A percentile compares a stretch with the other conserved stretches of the same genome.
Evolutionary conservation across 2,113 vertebrate species (phyloP).

Genomic region (Strigops habroptila): DNA sequence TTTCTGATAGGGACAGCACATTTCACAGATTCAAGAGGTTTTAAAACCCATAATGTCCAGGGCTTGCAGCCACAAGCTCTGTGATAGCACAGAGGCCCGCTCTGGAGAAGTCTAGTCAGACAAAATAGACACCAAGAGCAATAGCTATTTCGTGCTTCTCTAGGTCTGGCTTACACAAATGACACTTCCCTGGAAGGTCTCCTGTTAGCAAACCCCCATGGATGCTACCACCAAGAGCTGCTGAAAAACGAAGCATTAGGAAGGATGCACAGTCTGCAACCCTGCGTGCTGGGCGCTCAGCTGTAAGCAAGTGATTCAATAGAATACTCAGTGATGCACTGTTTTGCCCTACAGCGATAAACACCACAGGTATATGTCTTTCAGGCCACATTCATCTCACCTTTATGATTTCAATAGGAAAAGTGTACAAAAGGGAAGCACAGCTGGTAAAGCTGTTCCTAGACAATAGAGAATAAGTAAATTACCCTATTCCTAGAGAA

Average conservation of each 20-base stretch:
- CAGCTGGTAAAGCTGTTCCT: not conserved
- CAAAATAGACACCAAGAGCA: not conserved
- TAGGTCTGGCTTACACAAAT: not conserved
- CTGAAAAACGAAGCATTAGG: not conserved
- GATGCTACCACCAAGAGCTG: not conserved
- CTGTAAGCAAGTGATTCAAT: not conserved
- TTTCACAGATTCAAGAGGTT: not conserved
- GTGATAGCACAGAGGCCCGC: rapidly evolving
- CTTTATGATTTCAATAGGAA: not conserved
- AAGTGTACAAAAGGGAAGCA: not conserved
- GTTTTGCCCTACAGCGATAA: not conserved
- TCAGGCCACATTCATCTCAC: not conserved
- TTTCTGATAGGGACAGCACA: not conserved
- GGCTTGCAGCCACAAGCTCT: not conserved
- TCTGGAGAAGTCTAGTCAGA: not conserved
- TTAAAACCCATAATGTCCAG: not conserved
- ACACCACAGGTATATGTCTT: not conserved
- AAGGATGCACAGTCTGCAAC: not conserved
- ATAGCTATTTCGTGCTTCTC: not conserved
- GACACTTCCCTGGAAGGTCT: not conserved
- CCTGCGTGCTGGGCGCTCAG: not conserved
- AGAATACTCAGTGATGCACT: not conserved
- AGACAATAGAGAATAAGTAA: not conserved
- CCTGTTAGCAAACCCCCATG: not conserved
- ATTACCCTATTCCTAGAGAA: not conserved